These are phyloP conservation scores for Anguilla pacifica DNA, from an alignment of 2,797 vertebrate genomes.

Conservation along the genomic window DNA sequence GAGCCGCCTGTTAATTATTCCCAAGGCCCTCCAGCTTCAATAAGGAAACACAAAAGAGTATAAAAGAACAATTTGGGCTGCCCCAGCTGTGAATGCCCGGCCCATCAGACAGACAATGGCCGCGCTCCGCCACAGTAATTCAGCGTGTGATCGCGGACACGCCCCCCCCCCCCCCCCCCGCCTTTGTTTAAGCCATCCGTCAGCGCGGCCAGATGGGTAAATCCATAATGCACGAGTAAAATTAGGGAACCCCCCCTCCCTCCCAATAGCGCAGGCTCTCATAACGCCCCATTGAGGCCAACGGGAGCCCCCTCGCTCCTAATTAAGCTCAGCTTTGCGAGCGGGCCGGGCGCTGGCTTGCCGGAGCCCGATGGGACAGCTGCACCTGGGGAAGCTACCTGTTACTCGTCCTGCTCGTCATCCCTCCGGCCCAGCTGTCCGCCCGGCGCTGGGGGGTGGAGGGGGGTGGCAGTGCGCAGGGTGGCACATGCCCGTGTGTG, in stretches of 20 bases:
- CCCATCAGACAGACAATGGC: constrained; percentile 87
- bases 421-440: constrained; percentile 79
- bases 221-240: constrained; percentile 95
- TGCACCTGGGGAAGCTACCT: constrained; percentile 92
- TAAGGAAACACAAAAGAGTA: constrained; percentile 80
- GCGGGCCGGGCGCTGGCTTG: constrained; percentile 81
- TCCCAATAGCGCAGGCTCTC: constrained; percentile 51
- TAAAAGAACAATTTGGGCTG: constrained; percentile 85
- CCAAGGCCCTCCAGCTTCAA: constrained; percentile 77
- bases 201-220: constrained; percentile 95
- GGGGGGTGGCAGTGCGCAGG: constrained; percentile 43
- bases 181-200: constrained; percentile 92
- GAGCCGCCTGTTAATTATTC: constrained; percentile 77
- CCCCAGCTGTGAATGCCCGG: constrained; percentile 84
- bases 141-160: constrained; percentile 87
- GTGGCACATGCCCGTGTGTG: constrained; percentile 37
- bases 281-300: constrained; percentile 75
- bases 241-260: constrained; percentile 75
- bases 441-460: constrained; percentile 57
- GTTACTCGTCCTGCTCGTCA: constrained; percentile 75
- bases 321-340: constrained; percentile 96
- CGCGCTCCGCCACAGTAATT: constrained; percentile 80
- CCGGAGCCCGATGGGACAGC: constrained; percentile 70
- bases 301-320: constrained; percentile 77
- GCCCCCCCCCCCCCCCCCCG: constrained; percentile 82